Evolutionary conservation across 2,113 vertebrate genomes (phyloP), one percentile per base, ranked within the genome.

Genomic region (Sphaerodactylus townsendi): DNA sequence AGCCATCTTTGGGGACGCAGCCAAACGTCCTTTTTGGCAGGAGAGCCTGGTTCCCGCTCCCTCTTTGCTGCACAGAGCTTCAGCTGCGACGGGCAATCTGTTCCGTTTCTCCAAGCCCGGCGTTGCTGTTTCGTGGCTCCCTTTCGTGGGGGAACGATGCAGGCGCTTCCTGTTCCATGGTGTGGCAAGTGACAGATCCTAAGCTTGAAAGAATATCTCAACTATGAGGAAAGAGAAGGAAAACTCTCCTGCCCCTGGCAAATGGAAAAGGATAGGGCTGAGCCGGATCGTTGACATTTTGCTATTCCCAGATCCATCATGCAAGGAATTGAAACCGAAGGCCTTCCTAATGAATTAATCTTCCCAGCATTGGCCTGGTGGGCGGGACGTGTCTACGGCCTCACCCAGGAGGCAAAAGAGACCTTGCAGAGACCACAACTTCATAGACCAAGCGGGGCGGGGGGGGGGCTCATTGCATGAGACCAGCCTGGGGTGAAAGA

Each of bases 291-390:
- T 0, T 3, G 82, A 83, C 78, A 4, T 66, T 11, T 59, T 48
- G 77, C 4, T 79, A 33, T 23, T 33, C 84, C 82, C 88, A 77
- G 77, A 83, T 50, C 74, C 41, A 50, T 69, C 0, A 0, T 8
- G 75, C 59, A 64, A 72, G 3, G 28, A 74, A 33, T 56, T 35
- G 84, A 64, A 48, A 87, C 25, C 56, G 64, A 62, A 85, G 79
- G 41, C 37, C 53, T 78, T 77, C 80, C 88, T 72, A 88, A 71
- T 0, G 37, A 72, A 8, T 79, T 74, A 73, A 50, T 69, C 77
- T 50, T 84, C 85, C 50, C 86, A 89, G 79, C 79, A 66, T 79
- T 79, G 84, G 30, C 21, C 77, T 66, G 87, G 86, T 4, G 84
- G 56, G 79, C 56, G 66, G 66, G 56, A 28, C 39, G 62, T 44